Evolutionary conservation across 2,797 vertebrate genomes (phyloP).

Genomic region (Melanotaenia pygmaea): DNA sequence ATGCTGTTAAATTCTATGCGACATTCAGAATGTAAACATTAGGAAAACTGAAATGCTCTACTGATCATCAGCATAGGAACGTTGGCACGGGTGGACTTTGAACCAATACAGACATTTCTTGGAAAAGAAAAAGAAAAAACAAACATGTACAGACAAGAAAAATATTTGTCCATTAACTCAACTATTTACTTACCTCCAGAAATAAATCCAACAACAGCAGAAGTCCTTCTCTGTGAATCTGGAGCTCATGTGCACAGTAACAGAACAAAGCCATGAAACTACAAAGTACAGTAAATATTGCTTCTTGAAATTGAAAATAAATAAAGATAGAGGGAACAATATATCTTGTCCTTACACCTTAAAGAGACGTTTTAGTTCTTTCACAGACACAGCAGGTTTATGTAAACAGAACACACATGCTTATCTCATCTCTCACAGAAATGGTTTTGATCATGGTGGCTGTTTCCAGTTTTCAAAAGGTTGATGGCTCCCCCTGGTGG

Average conservation of each 20-base stretch:
- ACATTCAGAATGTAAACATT: slow-evolving; percentile 71
- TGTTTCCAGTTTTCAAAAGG: slow-evolving; percentile 38
- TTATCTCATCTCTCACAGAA: slow-evolving; percentile 31
- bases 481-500: slow-evolving; percentile 68
- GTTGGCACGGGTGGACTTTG: slow-evolving; percentile 83
- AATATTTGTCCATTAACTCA: slow-evolving; percentile 25
- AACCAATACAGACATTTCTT: slow-evolving; percentile 51
- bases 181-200: slow-evolving; percentile 21
- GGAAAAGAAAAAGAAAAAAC: neutral
- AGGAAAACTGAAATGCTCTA: slow-evolving; percentile 61
- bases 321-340: slow-evolving; percentile 41
- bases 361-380: slow-evolving; percentile 13
- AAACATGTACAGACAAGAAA: slow-evolving; percentile 31
- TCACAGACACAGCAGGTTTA: slow-evolving; percentile 52
- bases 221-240: slow-evolving; percentile 20
- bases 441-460: slow-evolving; percentile 64
- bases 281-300: slow-evolving; percentile 37
- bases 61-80: slow-evolving; percentile 71
- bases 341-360: slow-evolving; percentile 30
- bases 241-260: slow-evolving; percentile 51
- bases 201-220: slow-evolving; percentile 35
- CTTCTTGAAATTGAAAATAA: slow-evolving; percentile 46
- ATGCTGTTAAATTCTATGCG: slow-evolving; percentile 62
- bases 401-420: slow-evolving; percentile 34
- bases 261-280: slow-evolving; percentile 19